Evolutionary conservation across 1,140 invertebrate species (phyloP).

Genomic region (Drosophila arawakana): DNA sequence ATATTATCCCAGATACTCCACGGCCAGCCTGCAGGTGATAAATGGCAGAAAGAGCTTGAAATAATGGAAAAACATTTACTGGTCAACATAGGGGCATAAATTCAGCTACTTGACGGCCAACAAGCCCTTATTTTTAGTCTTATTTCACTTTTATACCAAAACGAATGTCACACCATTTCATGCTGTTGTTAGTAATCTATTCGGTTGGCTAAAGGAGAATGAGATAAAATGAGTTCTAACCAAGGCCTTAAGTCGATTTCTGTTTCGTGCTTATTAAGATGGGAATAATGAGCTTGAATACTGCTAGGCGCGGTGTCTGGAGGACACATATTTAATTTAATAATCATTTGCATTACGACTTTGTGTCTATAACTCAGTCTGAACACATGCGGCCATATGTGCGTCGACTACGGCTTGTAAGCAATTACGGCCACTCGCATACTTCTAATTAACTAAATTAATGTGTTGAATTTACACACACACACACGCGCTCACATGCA

Average conservation of each 20-base stretch:
- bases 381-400: conserved; percentile 69
- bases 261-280: conserved; percentile 46
- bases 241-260: neutral
- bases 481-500: neutral
- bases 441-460: conserved; percentile 81
- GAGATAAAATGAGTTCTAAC: no score
- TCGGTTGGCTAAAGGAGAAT: neutral
- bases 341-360: conserved; percentile 68
- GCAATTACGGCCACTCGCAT: conserved; percentile 77
- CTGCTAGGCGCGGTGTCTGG: neutral
- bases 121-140: conserved; percentile 3
- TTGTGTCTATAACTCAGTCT: conserved; percentile 39
- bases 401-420: conserved; percentile 52
- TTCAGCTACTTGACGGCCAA: conserved; percentile 44
- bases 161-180: neutral
- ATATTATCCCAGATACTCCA: conserved; percentile 8
- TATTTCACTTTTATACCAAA: conserved; percentile 13
- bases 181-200: neutral
- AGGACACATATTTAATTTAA: conserved; percentile 77
- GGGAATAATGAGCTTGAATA: conserved; percentile 32
- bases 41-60: conserved; percentile 74
- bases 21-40: conserved; percentile 69
- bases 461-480: conserved; percentile 75
- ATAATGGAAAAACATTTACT: conserved; percentile 77
- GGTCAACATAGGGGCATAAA: conserved; percentile 59